Evolutionary conservation across 2,888 invertebrate genomes (phyloP).

Genomic region (Caenorhabditis panamensis): DNA sequence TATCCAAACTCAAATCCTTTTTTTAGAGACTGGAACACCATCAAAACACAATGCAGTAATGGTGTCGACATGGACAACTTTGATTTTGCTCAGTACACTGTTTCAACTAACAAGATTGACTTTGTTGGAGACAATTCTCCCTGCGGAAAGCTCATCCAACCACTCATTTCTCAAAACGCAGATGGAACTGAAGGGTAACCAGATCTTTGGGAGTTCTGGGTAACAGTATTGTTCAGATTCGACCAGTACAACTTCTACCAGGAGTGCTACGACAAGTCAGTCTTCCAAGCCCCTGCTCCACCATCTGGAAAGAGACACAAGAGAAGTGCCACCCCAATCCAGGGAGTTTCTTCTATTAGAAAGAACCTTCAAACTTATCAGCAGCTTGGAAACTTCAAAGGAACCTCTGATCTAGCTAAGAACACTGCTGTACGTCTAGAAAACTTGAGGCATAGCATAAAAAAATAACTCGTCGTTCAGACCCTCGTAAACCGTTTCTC

Average conservation of each 20-base stretch:
- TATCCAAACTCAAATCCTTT: background rate
- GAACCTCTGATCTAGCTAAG: conserved; percentile 40
- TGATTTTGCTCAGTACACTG: conserved; percentile 67
- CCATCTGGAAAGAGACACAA: conserved; percentile 47
- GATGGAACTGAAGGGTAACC: conserved; percentile 42
- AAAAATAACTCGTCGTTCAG: conserved; percentile 36
- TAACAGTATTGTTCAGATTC: conserved; percentile 47
- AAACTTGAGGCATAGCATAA: background rate
- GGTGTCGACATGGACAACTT: conserved; percentile 69
- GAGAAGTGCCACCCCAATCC: conserved; percentile 25
- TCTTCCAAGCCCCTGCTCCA: conserved; percentile 58
- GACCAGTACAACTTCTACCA: conserved; percentile 78
- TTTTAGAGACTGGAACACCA: conserved; percentile 69
- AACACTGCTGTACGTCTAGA: conserved; percentile 61
- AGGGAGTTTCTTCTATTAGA: conserved; percentile 35
- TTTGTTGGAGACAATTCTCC: conserved; percentile 56
- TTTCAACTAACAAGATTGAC: conserved; percentile 62
- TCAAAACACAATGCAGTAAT: conserved; percentile 60
- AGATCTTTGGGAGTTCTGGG: background rate
- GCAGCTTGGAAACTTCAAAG: conserved; percentile 31
- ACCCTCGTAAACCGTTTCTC: conserved; percentile 69
- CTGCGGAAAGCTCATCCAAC: conserved; percentile 70
- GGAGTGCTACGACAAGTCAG: conserved; percentile 72
- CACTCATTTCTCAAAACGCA: conserved; percentile 61
- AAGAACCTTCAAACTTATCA: conserved; percentile 32